Base-by-base conservation (phyloP, 1,140 invertebrate genomes). In the Monomorium pharaonis region DNA sequence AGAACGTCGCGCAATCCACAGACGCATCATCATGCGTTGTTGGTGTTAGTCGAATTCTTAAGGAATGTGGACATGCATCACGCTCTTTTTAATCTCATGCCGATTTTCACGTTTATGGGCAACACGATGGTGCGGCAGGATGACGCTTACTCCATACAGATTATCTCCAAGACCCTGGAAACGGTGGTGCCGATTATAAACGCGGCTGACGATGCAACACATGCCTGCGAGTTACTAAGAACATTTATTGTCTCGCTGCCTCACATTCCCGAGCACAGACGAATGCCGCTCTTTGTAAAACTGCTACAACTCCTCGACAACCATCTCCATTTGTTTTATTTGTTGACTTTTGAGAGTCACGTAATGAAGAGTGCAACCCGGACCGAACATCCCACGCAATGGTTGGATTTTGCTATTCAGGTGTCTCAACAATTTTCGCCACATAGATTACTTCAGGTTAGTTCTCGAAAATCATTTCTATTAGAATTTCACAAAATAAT, bases 31-130 rank as follows among this genome's bases (percentile, higher is more conserved):
- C 98, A 99, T 90, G 98, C 98, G 0, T 94, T 99, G 30, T 95
- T 98, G 33, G 95, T 99, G 1, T 94, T 99, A 0, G 93, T 95
- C 0, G 93, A 95, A 65, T 63, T 95, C 0, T 92, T 95, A 47
- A 95, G 93, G 60, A 67, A 93, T 0, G 97, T 97, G 0, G 96
- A 98, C 70, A 97, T 98, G 0, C 97, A 98, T 67, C 96, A 97
- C 94, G 98, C 99, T 6, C 94, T 99, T 14, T 97, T 98, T 92
- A 98, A 98, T 90, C 97, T 99, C 1, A 99, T 99, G 97, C 97
- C 98, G 37, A 98, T 99, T 86, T 99, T 99, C 92, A 99, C 98
- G 0, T 99, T 99, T 91, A 98, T 99, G 96, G 98, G 98, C 14
- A 98, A 97, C 5, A 98, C 98, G 0, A 97, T 99, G 27, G 94